Evolutionary conservation across 2,888 invertebrate species (phyloP).

Genomic region (Eremobia ochroleuca): DNA sequence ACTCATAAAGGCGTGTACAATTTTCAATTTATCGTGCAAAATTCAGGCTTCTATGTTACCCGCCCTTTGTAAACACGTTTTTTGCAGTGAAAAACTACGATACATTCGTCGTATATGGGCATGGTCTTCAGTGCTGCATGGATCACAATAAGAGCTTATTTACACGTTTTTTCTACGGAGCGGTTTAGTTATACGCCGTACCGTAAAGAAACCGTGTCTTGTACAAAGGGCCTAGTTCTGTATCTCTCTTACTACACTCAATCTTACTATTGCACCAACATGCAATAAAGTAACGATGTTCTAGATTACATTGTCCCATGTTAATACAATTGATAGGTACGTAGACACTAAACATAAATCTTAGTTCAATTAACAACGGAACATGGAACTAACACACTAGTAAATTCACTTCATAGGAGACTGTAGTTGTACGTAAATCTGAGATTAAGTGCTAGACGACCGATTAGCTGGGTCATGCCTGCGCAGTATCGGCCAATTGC

Average conservation of each 20-base stretch:
- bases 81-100: no score
- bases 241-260: neutral
- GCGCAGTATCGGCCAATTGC: slow-evolving; percentile 53
- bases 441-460: slow-evolving; percentile 64
- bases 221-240: neutral
- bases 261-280: neutral
- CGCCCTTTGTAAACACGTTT: no score
- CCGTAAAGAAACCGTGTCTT: no score
- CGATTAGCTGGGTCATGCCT: slow-evolving; percentile 59
- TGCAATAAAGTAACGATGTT: slow-evolving; percentile 9
- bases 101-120: no score
- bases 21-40: no score
- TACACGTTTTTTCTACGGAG: no score
- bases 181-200: no score
- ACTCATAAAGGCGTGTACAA: no score
- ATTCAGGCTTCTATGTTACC: no score
- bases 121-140: no score
- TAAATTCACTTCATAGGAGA: slow-evolving; percentile 51
- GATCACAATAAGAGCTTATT: no score
- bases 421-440: slow-evolving; percentile 58
- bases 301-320: neutral
- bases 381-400: slow-evolving; percentile 43
- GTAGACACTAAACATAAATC: slow-evolving; percentile 45
- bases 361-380: slow-evolving; percentile 47
- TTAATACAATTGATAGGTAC: slow-evolving; percentile 4